phyloP scores from a whole-genome alignment of 1,140 invertebrate genomes.

The Bombus terrestris region DNA sequence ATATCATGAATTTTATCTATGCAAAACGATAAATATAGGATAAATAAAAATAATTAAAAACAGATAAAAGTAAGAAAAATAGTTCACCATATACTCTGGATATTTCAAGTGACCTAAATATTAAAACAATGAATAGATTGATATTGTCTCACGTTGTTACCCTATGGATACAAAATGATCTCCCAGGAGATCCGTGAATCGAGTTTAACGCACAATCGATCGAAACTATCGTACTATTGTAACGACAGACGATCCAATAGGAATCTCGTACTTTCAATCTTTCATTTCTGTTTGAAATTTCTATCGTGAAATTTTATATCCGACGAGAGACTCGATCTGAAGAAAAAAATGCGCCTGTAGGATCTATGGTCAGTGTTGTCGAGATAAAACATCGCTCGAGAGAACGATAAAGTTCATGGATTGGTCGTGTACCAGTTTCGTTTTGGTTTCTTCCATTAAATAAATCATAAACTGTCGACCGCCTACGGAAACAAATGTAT shows the following conservation, averaged over 20 bases:
- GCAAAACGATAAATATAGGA: background rate
- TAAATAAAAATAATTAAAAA: background rate
- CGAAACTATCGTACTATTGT: too few relatives aligned
- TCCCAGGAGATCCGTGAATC: background rate
- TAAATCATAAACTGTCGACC: constrained; percentile 6
- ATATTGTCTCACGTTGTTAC: too few relatives aligned
- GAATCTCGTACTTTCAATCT: background rate
- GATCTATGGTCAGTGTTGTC: background rate
- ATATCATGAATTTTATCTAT: background rate
- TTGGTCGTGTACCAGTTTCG: background rate
- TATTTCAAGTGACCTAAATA: too few relatives aligned
- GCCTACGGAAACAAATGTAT: background rate
- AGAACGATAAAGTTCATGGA: background rate
- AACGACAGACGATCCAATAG: background rate
- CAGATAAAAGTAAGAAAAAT: too few relatives aligned
- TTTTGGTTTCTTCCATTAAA: background rate
- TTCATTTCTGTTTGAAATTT: constrained; percentile 1
- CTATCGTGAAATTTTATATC: constrained; percentile 8
- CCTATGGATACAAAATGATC: background rate
- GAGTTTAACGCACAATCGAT: too few relatives aligned
- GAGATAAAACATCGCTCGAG: background rate
- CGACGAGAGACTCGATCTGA: too few relatives aligned
- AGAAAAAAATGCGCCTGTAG: background rate
- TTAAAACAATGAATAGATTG: too few relatives aligned
- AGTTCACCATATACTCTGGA: too few relatives aligned